Base-by-base conservation (phyloP, 2,113 vertebrate genomes). In the Saimiri boliviensis region DNA sequence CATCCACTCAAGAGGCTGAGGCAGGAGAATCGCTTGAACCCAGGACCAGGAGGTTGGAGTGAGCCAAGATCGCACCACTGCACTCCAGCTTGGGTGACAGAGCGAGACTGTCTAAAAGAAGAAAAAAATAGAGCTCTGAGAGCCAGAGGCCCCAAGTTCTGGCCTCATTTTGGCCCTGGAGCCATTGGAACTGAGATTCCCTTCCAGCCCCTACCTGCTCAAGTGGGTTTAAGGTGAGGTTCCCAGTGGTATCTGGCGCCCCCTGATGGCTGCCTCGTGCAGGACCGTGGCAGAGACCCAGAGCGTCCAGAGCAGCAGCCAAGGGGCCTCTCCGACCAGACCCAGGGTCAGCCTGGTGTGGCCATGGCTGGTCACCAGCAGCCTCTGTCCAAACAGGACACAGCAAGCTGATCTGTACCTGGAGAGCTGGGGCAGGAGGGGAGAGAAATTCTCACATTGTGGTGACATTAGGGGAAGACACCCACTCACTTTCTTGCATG, bases 221-320 rank as follows among this genome's bases (percentile, higher is more conserved):
- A 0, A 2, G 9, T 5, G 19, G 2, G 35, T 58, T 52, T 16
- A 47, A 63, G 42, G 37, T 12, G 37, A 60, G 52, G 35, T 11
- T 86, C 86, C 30, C 0, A 3, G 47, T 81, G 52, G 93, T 74
- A 56, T 79, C 88, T 93, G 96, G 90, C 13, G 84, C 96, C 97
- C 92, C 77, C 97, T 97, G 84, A 80, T 54, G 96, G 76, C 85
- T 58, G 1, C 17, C 13, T 45, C 13, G 0, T 14, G 13, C 35
- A 40, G 20, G 63, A 19, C 45, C 42, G 13, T 11, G 30, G 20
- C n/a, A 30, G 11, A n/a, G 27, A 45, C 45, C 25, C 3, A 2
- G 37, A 40, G 21, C 2, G 40, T 54, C 86, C 17, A 70, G 66
- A 0, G 30, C 87, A 79, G n/a, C 9, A 0, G 11, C 83, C 4